Percentiles rank a stretch among this genome's conserved stretches.
Evolutionary conservation across 2,113 vertebrate species (phyloP).

Genomic region (Cercocebus atys): DNA sequence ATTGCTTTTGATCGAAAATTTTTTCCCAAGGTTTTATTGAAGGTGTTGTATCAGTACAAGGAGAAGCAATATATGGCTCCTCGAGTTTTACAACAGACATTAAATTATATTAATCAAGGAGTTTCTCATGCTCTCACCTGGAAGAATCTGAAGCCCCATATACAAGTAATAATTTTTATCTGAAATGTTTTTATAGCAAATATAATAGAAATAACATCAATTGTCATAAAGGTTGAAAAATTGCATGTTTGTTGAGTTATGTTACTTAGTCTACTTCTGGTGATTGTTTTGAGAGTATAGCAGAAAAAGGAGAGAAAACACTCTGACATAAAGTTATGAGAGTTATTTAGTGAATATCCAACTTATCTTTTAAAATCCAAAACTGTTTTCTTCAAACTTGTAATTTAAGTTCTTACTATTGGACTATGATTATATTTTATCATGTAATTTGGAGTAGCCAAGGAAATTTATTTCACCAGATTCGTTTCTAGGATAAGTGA

Average conservation of each 20-base stretch:
- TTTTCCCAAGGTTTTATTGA: constrained; percentile 93
- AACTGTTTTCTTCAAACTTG: not conserved
- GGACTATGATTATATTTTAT: not conserved
- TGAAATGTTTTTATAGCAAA: constrained; percentile 32
- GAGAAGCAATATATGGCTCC: constrained; percentile 98
- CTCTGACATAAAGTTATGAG: not conserved
- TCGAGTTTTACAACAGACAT: constrained; percentile 96
- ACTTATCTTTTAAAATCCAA: constrained; percentile 4
- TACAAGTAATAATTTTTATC: constrained; percentile 90
- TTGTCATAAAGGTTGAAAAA: not conserved
- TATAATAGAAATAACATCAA: constrained; percentile 8
- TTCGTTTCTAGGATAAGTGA: not conserved
- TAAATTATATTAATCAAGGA: constrained; percentile 99
- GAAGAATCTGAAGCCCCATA: constrained; percentile 98
- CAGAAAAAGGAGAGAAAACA: not conserved
- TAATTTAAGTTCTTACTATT: not conserved
- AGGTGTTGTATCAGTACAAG: constrained; percentile 98
- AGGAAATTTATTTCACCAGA: not conserved
- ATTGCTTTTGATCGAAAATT: constrained; percentile 3
- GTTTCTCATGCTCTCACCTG: constrained; percentile 97
- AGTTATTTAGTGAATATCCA: not conserved
- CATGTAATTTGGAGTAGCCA: not conserved
- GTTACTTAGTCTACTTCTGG: not conserved
- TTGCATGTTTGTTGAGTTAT: not conserved
- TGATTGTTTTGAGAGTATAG: not conserved